A percentile compares a stretch with the other conserved stretches of the same genome.
Evolutionary conservation across 2,113 vertebrate species (phyloP).

Genomic region (Lates calcarifer): DNA sequence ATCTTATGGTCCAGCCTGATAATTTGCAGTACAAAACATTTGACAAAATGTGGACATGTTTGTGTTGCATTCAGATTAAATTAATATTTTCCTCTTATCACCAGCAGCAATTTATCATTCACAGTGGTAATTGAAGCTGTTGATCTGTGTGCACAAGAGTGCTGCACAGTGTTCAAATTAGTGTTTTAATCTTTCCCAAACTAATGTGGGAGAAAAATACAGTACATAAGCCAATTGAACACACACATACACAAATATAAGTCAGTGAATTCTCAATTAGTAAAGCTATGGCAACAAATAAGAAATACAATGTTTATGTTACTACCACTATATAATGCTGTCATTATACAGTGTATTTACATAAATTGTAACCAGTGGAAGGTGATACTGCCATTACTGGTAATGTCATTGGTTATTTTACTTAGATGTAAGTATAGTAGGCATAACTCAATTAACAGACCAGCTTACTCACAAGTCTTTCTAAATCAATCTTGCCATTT

Average conservation of each 20-base stretch:
- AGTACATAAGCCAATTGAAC: conserved; percentile 10
- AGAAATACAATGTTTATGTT: not conserved
- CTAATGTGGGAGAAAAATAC: conserved; percentile 25
- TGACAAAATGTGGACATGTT: conserved; percentile 9
- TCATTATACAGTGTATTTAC: not conserved
- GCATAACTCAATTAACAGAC: not conserved
- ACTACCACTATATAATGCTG: not conserved
- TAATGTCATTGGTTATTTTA: not conserved
- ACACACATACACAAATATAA: not conserved
- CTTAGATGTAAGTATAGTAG: not conserved
- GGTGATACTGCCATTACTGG: not conserved
- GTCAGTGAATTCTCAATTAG: not conserved
- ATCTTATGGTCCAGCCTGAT: not conserved
- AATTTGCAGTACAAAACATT: conserved; percentile 5
- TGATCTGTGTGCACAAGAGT: conserved; percentile 48
- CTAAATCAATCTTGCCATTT: not conserved
- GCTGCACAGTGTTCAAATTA: conserved; percentile 50
- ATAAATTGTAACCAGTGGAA: not conserved
- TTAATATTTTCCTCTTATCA: conserved; percentile 46
- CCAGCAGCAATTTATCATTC: conserved; percentile 51
- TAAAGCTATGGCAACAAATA: not conserved
- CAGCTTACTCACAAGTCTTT: not conserved
- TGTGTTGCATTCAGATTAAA: conserved; percentile 42
- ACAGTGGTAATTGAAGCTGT: conserved; percentile 51
- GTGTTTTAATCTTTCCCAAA: conserved; percentile 43